A percentile compares a stretch with the other conserved stretches of the same genome.
phyloP scores from a whole-genome alignment of 2,888 invertebrate genomes.

The Sphaerophoria rueppellii region DNA sequence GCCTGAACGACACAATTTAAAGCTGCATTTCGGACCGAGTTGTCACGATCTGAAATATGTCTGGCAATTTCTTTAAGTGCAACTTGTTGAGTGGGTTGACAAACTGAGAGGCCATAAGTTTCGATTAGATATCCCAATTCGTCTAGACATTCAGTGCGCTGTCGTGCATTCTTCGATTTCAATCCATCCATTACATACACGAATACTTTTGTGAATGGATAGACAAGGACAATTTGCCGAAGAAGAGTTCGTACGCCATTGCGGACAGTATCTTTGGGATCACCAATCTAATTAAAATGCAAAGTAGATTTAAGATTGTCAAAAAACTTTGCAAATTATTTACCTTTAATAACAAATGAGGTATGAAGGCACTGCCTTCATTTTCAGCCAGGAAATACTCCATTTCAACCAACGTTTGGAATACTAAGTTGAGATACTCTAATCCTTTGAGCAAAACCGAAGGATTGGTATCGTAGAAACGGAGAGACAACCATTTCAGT shows the following conservation, averaged over 20 bases:
- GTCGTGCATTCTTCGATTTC: constrained; percentile 98
- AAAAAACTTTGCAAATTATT: background rate
- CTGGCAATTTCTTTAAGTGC: constrained; percentile 93
- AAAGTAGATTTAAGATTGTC: background rate
- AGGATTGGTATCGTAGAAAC: constrained; percentile 99
- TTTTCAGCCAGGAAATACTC: constrained; percentile 94
- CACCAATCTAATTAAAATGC: constrained; percentile 88
- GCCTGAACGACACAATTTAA: constrained; percentile 96
- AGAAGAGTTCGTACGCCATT: constrained; percentile 93
- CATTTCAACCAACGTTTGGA: constrained; percentile 89
- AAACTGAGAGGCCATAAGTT: constrained; percentile 91
- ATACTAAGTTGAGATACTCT: constrained; percentile 93
- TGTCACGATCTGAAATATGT: constrained; percentile 98
- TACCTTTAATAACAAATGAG: constrained; percentile 96
- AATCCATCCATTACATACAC: constrained; percentile 96
- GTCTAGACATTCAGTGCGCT: constrained; percentile 97
- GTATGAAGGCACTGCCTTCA: constrained; percentile 96
- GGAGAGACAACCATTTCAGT: constrained; percentile 96
- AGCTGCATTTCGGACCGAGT: constrained; percentile 97
- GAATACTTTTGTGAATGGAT: constrained; percentile 94
- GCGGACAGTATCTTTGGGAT: constrained; percentile 97
- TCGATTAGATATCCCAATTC: constrained; percentile 94
- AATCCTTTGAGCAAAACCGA: constrained; percentile 97
- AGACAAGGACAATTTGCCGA: constrained; percentile 92
- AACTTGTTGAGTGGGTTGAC: constrained; percentile 90